Conservation (phyloP, 2,888 invertebrate species). For the Calliscelio sp. region DNA sequence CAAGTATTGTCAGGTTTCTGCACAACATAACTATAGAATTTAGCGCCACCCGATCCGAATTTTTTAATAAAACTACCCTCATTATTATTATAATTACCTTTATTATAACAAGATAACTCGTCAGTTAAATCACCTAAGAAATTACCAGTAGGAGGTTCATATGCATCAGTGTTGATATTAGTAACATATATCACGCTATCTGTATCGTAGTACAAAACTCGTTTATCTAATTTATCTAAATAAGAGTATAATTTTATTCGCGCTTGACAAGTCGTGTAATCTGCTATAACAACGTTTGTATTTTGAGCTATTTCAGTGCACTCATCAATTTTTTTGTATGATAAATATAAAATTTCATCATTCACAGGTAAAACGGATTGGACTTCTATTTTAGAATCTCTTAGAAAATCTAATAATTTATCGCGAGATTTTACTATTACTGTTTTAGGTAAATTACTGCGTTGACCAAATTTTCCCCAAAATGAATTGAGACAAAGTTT, state of each 20-base stretch:
- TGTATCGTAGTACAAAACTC: constrained; percentile 2
- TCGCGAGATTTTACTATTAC: no score
- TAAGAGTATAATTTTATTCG: constrained; percentile 32
- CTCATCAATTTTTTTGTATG: no score
- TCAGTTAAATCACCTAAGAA: constrained; percentile 56
- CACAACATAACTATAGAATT: constrained; percentile 3
- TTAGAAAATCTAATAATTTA: no score
- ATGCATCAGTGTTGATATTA: neutral
- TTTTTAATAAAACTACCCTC: constrained; percentile 31
- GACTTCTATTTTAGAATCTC: no score
- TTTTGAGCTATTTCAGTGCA: no score
- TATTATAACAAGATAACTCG: constrained; percentile 28
- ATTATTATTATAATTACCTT: constrained; percentile 34
- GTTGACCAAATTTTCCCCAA: no score
- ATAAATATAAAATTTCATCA: no score
- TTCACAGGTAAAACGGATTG: no score
- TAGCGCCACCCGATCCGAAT: constrained; percentile 16
- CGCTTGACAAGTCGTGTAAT: neutral
- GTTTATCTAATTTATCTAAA: constrained; percentile 7
- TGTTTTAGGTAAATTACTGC: no score
- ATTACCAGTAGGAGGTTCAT: constrained; percentile 27
- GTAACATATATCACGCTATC: neutral
- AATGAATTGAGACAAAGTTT: no score
- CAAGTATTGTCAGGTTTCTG: neutral
- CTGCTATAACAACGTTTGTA: neutral